Evolutionary conservation across 2,888 invertebrate genomes (phyloP).

Genomic region (Lasioglossum lativentre): DNA sequence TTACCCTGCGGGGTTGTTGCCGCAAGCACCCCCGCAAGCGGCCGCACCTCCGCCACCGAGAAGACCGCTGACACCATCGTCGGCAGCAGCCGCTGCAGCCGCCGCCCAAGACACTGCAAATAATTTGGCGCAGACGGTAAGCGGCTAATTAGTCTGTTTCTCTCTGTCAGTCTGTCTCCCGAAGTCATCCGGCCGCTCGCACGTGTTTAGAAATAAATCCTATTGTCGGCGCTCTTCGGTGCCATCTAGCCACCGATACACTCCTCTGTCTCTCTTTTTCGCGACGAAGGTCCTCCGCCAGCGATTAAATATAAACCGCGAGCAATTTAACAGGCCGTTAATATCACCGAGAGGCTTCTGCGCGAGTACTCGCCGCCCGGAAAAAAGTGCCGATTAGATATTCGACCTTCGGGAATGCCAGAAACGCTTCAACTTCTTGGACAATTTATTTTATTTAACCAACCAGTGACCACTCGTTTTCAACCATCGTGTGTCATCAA

Average conservation of each 20-base stretch:
- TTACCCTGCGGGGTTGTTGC: conserved; percentile 93
- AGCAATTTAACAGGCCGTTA: conserved; percentile 38
- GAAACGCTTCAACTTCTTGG: background rate
- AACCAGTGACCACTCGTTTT: background rate
- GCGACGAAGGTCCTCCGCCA: conserved; percentile 31
- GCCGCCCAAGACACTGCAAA: conserved; percentile 86
- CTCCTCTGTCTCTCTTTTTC: conserved; percentile 9
- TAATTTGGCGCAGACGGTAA: conserved; percentile 84
- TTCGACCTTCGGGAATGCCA: background rate
- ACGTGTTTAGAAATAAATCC: conserved; percentile 64
- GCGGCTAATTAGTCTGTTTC: conserved; percentile 53
- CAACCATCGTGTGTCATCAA: too few species aligned
- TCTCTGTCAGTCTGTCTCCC: background rate
- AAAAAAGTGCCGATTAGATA: background rate
- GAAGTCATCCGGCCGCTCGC: background rate
- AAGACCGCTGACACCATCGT: conserved; percentile 92
- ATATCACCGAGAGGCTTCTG: conserved; percentile 21
- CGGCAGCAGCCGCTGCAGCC: conserved; percentile 89
- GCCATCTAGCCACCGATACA: conserved; percentile 8
- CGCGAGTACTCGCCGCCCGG: background rate
- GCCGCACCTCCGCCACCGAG: conserved; percentile 86
- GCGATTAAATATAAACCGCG: conserved; percentile 57
- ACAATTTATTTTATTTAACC: background rate
- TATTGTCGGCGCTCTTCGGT: conserved; percentile 41
- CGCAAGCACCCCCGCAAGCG: conserved; percentile 87